These are phyloP conservation scores for Macrostomum lignano DNA, from an alignment of 1,140 invertebrate genomes.

Conservation along the genomic window DNA sequence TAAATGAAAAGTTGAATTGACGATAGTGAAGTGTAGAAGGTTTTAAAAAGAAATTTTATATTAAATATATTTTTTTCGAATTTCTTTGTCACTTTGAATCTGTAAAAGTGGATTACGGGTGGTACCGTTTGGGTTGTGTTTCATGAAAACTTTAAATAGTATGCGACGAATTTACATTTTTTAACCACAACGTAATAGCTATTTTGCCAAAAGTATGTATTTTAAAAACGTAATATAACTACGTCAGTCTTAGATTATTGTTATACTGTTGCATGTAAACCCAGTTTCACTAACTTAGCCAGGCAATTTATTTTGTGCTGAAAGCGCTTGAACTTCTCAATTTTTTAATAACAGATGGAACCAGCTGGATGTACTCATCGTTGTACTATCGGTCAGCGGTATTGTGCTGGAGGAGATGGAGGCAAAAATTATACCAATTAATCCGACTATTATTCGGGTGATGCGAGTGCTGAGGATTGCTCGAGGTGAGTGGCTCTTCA, in stretches of 20 bases:
- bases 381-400: conserved; percentile 77
- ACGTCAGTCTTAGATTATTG: not conserved
- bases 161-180: too few species aligned
- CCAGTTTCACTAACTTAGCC: not conserved
- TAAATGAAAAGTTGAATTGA: too few species aligned
- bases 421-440: conserved; percentile 81
- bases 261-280: not conserved
- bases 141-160: too few species aligned
- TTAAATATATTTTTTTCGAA: too few species aligned
- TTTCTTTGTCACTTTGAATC: too few species aligned
- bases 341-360: conserved; percentile 51
- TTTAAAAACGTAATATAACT: not conserved
- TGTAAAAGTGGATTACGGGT: too few species aligned
- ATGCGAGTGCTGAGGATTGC: conserved; percentile 92
- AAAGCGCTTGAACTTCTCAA: not conserved
- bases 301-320: not conserved
- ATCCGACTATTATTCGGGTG: conserved; percentile 87
- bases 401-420: conserved; percentile 91
- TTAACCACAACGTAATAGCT: conserved; percentile 4
- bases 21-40: too few species aligned
- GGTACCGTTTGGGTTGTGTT: too few species aligned
- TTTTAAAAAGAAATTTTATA: too few species aligned
- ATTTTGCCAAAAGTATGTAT: not conserved
- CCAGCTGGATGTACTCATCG: conserved; percentile 80
- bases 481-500: conserved; percentile 34